A percentile compares a stretch with the other conserved stretches of the same genome.
Conservation (phyloP, 23 tunicate species). For the Ciona savignyi region DNA sequence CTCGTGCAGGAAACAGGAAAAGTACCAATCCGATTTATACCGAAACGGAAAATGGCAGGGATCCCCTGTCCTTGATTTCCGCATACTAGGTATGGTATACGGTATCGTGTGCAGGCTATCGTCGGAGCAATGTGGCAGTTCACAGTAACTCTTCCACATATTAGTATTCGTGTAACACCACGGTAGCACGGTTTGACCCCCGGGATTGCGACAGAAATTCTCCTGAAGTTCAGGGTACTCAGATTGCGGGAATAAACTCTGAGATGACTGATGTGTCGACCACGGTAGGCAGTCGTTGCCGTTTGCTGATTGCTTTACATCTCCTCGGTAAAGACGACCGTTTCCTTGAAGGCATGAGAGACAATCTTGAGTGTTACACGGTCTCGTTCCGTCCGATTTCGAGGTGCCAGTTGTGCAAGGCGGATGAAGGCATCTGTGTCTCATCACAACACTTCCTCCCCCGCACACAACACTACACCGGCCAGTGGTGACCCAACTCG, state of each 20-base stretch:
- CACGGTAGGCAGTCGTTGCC: constrained; percentile 44
- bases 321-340: constrained; percentile 49
- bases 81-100: too few relatives aligned
- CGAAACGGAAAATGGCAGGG: constrained; percentile 42
- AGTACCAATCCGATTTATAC: not conserved
- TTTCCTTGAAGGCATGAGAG: constrained; percentile 30
- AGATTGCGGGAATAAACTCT: not conserved
- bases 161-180: constrained; percentile 46
- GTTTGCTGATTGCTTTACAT: constrained; percentile 4
- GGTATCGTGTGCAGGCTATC: too few relatives aligned
- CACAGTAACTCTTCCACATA: not conserved
- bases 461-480: constrained; percentile 56
- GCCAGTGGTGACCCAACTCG: constrained; percentile 28
- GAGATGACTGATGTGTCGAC: not conserved
- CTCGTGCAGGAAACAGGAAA: too few relatives aligned
- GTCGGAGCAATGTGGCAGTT: constrained; percentile 2
- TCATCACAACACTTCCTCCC: constrained; percentile 31
- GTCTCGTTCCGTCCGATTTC: not conserved
- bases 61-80: too few relatives aligned
- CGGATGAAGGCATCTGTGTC: constrained; percentile 41
- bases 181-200: constrained; percentile 19
- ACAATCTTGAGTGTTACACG: constrained; percentile 67
- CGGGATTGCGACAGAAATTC: constrained; percentile 70
- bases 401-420: constrained; percentile 27
- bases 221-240: not conserved